phyloP scores from a whole-genome alignment of 1,140 invertebrate species.

The Calliphora vicina region DNA sequence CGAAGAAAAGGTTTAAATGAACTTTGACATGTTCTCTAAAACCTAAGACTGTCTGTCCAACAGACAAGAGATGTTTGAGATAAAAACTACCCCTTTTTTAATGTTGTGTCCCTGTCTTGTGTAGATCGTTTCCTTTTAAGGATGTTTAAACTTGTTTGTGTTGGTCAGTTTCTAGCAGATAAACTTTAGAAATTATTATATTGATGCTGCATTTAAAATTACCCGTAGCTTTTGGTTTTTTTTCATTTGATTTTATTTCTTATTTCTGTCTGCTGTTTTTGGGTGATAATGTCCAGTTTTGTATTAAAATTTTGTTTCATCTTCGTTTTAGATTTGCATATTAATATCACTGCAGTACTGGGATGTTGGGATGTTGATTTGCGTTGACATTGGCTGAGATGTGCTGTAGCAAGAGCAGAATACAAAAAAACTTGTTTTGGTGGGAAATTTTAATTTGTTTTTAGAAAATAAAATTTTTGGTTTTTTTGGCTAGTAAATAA shows the following conservation, averaged over 20 bases:
- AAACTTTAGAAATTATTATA: not conserved
- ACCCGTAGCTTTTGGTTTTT: constrained; percentile 20
- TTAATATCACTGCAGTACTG: not conserved
- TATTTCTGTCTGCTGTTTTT: not conserved
- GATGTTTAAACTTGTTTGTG: constrained; percentile 11
- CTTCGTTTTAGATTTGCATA: constrained; percentile 2
- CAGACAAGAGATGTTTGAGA: not conserved
- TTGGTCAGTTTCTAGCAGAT: constrained; percentile 20
- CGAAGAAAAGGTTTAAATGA: constrained; percentile 44
- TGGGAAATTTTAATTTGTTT: not conserved
- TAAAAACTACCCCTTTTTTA: not conserved
- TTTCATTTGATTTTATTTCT: not conserved
- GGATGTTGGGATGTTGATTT: not conserved
- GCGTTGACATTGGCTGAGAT: not conserved
- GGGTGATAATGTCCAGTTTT: constrained; percentile 23
- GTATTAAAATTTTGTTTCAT: not conserved
- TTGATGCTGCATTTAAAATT: constrained; percentile 12
- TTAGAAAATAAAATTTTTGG: not conserved
- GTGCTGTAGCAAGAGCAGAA: not conserved
- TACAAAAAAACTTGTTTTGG: not conserved
- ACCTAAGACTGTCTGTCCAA: constrained; percentile 11
- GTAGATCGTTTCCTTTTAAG: not conserved
- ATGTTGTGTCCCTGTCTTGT: not conserved
- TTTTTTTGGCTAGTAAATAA: no score
- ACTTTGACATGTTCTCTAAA: constrained; percentile 54